Evolutionary conservation across 2,797 vertebrate species (phyloP), one percentile per base, ranked within the genome.

Genomic region (Danio albolineatus): DNA sequence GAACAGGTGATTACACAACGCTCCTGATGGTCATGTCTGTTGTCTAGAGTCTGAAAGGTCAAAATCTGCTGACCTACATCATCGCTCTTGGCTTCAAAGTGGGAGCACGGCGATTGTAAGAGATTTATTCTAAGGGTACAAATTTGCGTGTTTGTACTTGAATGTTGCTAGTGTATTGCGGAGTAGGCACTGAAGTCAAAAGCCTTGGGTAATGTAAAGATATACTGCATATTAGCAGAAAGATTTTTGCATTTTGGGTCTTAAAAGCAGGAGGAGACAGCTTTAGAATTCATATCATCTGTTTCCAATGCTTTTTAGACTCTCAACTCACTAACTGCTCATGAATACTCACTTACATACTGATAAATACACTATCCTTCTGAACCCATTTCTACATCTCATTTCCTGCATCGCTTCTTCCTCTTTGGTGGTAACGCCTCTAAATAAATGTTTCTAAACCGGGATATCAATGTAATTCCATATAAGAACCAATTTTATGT

Each of bases 191-290:
- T 46, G 39, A 44, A 49, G 21, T 60, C 28, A 67, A 79, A 78
- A 79, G 48, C 51, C 61, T 82, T 17, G 13, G 48, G 16, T 51
- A 60, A 78, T 73, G 41, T 64, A 60, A 60, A 64, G 39, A 38
- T 17, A n/a, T 62, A 81, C n/a, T n/a, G n/a, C n/a, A n/a, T 79
- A 16, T 72, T 74, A 71, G 78, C 54, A 53, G 10, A 77, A 46
- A 41, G 19, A 59, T 60, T 82, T 51, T 6, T 54, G 60, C 41
- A 56, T 59, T 79, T 59, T 82, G 36, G 66, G 66, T 65, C 17
- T 53, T 17, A 71, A 65, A 46, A 19, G 7, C 16, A 39, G 39
- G 51, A n/a, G 75, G 51, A 38, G 19, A 48, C 46, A 41, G 56
- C 21, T 72, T 46, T 56, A 75, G 28, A 69, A 54, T 38, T 57